Evolutionary conservation across 2,113 vertebrate species (phyloP).

Genomic region (Vulpes lagopus): DNA sequence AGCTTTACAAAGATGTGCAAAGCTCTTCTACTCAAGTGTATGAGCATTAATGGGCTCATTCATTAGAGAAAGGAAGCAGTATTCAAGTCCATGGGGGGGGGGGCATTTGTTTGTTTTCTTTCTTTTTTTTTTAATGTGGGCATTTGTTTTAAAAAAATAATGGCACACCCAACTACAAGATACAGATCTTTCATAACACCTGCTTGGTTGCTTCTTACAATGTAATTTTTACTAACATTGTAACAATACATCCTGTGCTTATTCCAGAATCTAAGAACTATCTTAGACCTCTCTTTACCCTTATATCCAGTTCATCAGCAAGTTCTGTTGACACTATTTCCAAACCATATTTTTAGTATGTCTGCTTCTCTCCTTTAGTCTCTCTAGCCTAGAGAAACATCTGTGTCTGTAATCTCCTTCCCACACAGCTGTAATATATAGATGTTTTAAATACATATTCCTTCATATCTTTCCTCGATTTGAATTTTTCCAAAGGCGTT

Average conservation of each 20-base stretch:
- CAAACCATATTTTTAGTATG: background rate
- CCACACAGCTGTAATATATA: background rate
- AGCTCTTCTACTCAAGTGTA: background rate
- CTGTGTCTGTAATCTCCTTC: background rate
- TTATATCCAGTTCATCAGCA: background rate
- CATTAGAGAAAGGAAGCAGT: background rate
- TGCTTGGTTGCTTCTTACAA: background rate
- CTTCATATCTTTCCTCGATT: background rate
- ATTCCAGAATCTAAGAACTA: background rate
- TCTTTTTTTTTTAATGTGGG: background rate
- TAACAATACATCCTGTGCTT: background rate
- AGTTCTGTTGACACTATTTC: background rate
- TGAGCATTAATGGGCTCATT: background rate
- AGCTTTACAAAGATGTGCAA: background rate
- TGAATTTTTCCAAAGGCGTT: background rate
- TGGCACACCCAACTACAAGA: background rate
- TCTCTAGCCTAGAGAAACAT: background rate
- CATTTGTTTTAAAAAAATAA: conserved; percentile 29
- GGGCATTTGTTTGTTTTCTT: background rate
- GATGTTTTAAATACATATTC: background rate
- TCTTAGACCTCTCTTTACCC: background rate
- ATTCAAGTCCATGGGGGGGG: background rate
- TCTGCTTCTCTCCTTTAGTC: background rate
- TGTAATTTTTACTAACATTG: background rate
- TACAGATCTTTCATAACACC: conserved; percentile 24